These are phyloP conservation scores for Chelonia mydas DNA, from an alignment of 2,797 vertebrate species.

Conservation along the genomic window DNA sequence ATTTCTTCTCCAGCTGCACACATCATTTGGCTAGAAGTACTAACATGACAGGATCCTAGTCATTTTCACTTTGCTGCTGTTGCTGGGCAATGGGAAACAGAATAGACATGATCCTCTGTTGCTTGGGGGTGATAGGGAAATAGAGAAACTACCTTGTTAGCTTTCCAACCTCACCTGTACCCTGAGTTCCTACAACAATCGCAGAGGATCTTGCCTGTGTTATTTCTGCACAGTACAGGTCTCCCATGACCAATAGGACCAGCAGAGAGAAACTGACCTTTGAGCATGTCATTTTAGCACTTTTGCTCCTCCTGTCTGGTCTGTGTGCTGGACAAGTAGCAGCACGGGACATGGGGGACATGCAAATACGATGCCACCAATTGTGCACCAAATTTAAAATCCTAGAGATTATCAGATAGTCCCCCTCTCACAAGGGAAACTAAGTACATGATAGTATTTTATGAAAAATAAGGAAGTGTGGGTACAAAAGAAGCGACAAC, in stretches of 20 bases:
- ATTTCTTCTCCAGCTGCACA: background rate
- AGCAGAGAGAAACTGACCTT: background rate
- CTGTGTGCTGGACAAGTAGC: background rate
- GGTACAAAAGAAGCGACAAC: background rate
- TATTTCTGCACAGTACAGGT: background rate
- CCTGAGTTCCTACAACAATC: background rate
- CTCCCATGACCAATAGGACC: background rate
- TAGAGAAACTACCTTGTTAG: background rate
- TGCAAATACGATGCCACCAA: background rate
- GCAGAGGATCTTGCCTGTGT: background rate
- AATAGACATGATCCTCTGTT: background rate
- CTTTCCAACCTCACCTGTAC: background rate
- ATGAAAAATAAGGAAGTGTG: background rate
- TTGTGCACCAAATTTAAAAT: background rate
- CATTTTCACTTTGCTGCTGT: background rate
- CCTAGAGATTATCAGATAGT: background rate
- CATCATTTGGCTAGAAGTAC: background rate
- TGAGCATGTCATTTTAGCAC: background rate
- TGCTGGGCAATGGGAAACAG: background rate
- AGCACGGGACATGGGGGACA: background rate
- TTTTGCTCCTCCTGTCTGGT: background rate
- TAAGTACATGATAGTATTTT: background rate
- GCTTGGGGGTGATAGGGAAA: background rate
- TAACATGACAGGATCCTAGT: background rate
- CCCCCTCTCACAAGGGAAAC: background rate